Conservation (phyloP, 2,797 vertebrate species). For the Ibycter americanus region DNA sequence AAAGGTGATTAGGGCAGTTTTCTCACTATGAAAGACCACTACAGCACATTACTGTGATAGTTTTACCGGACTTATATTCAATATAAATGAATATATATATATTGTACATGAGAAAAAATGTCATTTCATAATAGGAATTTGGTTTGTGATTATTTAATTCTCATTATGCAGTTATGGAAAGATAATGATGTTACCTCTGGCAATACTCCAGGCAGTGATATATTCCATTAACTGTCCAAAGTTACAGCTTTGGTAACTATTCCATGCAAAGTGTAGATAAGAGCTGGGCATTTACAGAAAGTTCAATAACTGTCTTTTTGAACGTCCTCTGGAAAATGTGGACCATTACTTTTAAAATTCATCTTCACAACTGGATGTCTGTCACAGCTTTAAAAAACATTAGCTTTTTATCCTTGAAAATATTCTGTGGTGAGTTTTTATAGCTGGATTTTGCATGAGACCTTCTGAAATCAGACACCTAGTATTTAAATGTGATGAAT, state of each 20-base stretch:
- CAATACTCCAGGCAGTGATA: slow-evolving; percentile 28
- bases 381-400: slow-evolving; percentile 27
- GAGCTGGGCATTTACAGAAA: slow-evolving; percentile 34
- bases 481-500: slow-evolving; percentile 51
- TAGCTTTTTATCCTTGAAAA: slow-evolving; percentile 50
- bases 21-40: slow-evolving; percentile 67
- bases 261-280: slow-evolving; percentile 30
- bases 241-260: slow-evolving; percentile 1
- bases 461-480: slow-evolving; percentile 23
- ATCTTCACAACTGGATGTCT: slow-evolving; percentile 12
- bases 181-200: slow-evolving; percentile 44
- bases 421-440: slow-evolving; percentile 48
- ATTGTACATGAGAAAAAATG: slow-evolving; percentile 58
- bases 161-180: slow-evolving; percentile 55
- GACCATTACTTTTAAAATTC: slow-evolving; percentile 10
- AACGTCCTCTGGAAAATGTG: slow-evolving; percentile 19
- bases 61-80: slow-evolving; percentile 59
- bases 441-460: slow-evolving; percentile 67
- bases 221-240: slow-evolving; percentile 3
- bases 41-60: slow-evolving; percentile 68
- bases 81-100: slow-evolving; percentile 62
- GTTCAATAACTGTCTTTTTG: slow-evolving; percentile 10
- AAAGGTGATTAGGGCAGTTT: slow-evolving; percentile 69
- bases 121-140: slow-evolving; percentile 71
- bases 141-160: slow-evolving; percentile 67